A percentile compares a stretch with the other conserved stretches of the same genome.
phyloP scores from a whole-genome alignment of 2,113 vertebrate species.

The Callithrix jacchus region DNA sequence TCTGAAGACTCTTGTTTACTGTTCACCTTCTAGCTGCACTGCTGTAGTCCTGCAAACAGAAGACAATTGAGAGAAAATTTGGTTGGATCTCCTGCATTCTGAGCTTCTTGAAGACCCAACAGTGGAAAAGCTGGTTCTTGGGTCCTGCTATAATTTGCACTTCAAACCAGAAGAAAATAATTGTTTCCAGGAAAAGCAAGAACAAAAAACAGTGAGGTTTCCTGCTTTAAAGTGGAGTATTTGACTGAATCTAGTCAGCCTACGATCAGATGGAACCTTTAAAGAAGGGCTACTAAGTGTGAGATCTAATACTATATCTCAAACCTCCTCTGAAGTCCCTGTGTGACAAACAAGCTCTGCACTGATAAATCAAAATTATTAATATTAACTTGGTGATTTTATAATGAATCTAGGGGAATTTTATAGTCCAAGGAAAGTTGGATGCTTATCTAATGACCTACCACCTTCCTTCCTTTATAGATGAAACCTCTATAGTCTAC shows the following conservation, averaged over 20 bases:
- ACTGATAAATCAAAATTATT: neutral
- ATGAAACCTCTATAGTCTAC: neutral
- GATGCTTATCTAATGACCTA: neutral
- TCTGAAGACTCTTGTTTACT: neutral
- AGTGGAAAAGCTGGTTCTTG: neutral
- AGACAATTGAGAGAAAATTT: neutral
- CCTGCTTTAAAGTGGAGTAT: neutral
- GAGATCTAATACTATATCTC: neutral
- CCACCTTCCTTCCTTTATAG: neutral
- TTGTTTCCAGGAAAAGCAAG: neutral
- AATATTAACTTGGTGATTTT: neutral
- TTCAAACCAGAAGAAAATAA: neutral
- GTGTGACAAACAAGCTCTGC: neutral
- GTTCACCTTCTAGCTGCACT: neutral
- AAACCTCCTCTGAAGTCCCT: neutral
- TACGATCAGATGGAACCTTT: neutral
- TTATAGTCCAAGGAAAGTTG: neutral
- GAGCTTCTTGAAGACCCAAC: neutral
- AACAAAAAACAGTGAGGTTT: neutral
- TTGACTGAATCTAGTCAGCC: neutral
- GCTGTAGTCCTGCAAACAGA: neutral
- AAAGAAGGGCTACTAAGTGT: neutral
- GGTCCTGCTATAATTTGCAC: neutral
- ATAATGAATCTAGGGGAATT: neutral
- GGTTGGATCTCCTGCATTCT: neutral